Conservation (phyloP, 2,888 invertebrate species). For the Cantharis flavilabris region DNA sequence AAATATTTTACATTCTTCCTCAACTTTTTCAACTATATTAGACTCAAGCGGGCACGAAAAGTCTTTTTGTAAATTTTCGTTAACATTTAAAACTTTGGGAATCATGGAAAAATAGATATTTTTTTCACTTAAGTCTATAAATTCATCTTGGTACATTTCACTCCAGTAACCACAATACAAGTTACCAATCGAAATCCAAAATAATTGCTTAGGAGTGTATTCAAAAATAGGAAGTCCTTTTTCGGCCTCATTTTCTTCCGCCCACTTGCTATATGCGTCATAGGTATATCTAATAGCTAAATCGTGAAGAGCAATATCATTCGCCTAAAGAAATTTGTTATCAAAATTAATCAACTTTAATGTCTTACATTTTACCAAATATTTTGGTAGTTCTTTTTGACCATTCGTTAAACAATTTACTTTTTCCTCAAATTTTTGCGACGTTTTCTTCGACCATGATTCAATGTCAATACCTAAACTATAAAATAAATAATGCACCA, state of each 20-base stretch:
- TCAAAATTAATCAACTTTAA: background rate
- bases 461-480: background rate
- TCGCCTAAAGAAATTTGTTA: background rate
- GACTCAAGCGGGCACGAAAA: background rate
- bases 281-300: slow-evolving; percentile 83
- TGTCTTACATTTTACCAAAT: background rate
- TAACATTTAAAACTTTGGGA: background rate
- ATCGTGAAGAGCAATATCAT: background rate
- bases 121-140: background rate
- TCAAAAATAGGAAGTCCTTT: background rate
- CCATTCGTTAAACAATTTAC: background rate
- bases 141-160: background rate
- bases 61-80: background rate
- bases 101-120: background rate
- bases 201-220: slow-evolving; percentile 9
- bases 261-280: slow-evolving; percentile 76
- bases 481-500: background rate
- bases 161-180: slow-evolving; percentile 4
- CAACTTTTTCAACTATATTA: background rate
- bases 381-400: background rate
- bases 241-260: slow-evolving; percentile 32
- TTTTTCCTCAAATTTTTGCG: background rate
- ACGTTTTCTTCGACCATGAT: background rate
- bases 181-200: slow-evolving; percentile 16
- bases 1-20: background rate